These are phyloP conservation scores for Volucella inflata DNA, from an alignment of 2,888 invertebrate species.

Conservation along the genomic window DNA sequence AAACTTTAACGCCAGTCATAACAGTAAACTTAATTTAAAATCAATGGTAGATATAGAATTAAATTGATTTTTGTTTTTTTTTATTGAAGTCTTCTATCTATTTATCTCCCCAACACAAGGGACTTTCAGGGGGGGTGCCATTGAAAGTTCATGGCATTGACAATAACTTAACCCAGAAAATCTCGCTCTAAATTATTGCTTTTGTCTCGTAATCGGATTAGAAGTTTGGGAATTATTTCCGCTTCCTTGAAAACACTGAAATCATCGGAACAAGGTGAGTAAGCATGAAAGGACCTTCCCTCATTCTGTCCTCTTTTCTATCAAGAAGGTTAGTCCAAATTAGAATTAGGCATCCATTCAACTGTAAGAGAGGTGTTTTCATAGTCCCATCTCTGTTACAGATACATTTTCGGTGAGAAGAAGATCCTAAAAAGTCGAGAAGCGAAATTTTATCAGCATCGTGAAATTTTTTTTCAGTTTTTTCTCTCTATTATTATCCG, in stretches of 20 bases:
- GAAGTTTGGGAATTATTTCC: slow-evolving; percentile 65
- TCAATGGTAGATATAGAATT: slow-evolving; percentile 51
- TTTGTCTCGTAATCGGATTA: slow-evolving; percentile 66
- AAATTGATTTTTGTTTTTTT: slow-evolving; percentile 51
- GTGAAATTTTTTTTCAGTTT: background rate
- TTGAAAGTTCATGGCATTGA: slow-evolving; percentile 20
- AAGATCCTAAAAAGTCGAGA: slow-evolving; percentile 35
- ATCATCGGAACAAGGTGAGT: slow-evolving; percentile 37
- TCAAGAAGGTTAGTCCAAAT: slow-evolving; percentile 19
- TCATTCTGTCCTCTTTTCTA: background rate
- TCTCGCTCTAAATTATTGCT: slow-evolving; percentile 59
- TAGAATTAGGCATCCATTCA: slow-evolving; percentile 45
- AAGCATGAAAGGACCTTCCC: slow-evolving; percentile 29
- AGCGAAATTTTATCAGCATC: slow-evolving; percentile 37
- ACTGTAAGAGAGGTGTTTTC: slow-evolving; percentile 32
- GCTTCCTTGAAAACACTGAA: slow-evolving; percentile 31
- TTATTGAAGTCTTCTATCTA: background rate
- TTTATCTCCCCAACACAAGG: background rate
- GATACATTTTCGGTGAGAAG: background rate
- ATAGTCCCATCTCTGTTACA: background rate
- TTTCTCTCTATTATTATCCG: background rate
- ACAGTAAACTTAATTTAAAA: slow-evolving; percentile 65
- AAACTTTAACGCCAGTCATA: slow-evolving; percentile 44
- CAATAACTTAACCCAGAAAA: slow-evolving; percentile 47
- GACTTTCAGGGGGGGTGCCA: background rate